Conservation (phyloP, 2,797 vertebrate genomes). For the Brachymystax lenok region DNA sequence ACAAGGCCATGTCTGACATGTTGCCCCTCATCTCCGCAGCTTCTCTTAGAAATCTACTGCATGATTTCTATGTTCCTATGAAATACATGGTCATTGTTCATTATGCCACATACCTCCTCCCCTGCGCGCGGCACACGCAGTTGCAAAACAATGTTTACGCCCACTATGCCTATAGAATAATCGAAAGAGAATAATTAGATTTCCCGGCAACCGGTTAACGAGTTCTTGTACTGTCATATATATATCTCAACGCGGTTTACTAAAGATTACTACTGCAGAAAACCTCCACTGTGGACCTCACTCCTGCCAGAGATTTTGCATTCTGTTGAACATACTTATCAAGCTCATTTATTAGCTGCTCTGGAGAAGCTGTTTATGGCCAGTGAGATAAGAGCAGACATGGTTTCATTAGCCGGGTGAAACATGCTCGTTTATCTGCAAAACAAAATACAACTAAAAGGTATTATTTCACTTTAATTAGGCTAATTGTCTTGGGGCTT, state of each 20-base stretch:
- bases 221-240: not conserved
- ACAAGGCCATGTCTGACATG: not conserved
- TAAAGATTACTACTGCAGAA: not conserved
- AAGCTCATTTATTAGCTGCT: conserved; percentile 40
- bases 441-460: conserved; percentile 44
- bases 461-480: conserved; percentile 43
- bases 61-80: not conserved
- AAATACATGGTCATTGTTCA: not conserved
- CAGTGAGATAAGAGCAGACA: conserved; percentile 53
- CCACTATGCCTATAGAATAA: not conserved
- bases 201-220: conserved; percentile 1
- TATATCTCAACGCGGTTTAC: not conserved
- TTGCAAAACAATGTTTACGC: not conserved
- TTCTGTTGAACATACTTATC: conserved; percentile 25
- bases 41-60: not conserved
- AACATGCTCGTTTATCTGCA: conserved; percentile 50
- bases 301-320: conserved; percentile 6
- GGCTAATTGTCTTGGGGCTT: conserved; percentile 38
- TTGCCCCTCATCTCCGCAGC: not conserved
- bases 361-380: conserved; percentile 40
- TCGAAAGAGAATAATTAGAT: not conserved
- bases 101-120: not conserved
- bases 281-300: conserved; percentile 5
- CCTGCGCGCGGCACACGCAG: not conserved
- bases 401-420: conserved; percentile 53